Evolutionary conservation across 2,888 invertebrate species (phyloP), one percentile per base, ranked within the genome.

Genomic region (Tyria jacobaeae): DNA sequence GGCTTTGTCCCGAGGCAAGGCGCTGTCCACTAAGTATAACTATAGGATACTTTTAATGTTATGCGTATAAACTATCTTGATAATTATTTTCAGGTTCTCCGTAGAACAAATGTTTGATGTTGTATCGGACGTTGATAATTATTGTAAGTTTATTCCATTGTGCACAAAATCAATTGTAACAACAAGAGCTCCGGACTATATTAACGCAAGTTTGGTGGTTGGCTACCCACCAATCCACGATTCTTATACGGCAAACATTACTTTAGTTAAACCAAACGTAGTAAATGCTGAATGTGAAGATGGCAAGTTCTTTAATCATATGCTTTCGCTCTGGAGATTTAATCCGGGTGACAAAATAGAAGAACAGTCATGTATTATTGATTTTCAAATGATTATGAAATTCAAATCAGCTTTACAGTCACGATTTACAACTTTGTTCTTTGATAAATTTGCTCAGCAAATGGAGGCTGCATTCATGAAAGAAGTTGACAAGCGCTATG

Each of bases 381-480:
- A 99, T 86, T 99, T 99, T 89, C 96, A 96, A 75, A 96, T 98
- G 35, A 95, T 96, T 24, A 99, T 99, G 89, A 97, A 99, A 89
- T 99, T 99, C 86, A 96, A 96, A 64, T 99, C 98, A 0, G 89
- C 95, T 1, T 89, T 99, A 44, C 98, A 99, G 88, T 98, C 98
- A 41, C 96, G 98, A 76, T 88, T 99, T 70, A 97, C 99, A 0
- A 96, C 97, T 89, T 94, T 99, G 81, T 99, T 99, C 89, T 99
- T 99, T 86, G 98, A 99, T 87, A 97, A 98, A 92, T 96, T 99
- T 53, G 98, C 98, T 15, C 95, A 97, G 81, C 97, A 98, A 92
- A 99, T 99, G 98, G 99, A 99, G 84, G 95, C 95, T 70, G 98
- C 99, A 6, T 99, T 99, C 89, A 95, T 98, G 51, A 95, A 95